Percentiles rank a stretch among this genome's conserved stretches.
Conservation (phyloP, 2,797 vertebrate genomes). For the Galago senegalensis region DNA sequence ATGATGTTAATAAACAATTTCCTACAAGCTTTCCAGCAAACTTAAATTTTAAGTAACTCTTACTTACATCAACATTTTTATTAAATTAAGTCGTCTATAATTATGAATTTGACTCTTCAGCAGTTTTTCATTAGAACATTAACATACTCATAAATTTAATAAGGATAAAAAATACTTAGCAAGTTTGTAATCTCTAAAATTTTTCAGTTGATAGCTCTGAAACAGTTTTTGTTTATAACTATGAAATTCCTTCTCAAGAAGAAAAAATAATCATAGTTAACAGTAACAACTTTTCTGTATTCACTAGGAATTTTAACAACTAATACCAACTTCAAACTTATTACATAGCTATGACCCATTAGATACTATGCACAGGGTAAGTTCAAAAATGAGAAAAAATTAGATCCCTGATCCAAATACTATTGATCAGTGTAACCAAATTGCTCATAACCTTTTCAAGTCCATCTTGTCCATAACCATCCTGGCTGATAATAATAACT, state of each 20-base stretch:
- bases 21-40: constrained; percentile 57
- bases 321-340: background rate
- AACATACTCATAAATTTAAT: constrained; percentile 68
- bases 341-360: background rate
- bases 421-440: background rate
- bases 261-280: constrained; percentile 43
- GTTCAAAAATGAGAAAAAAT: background rate
- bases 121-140: constrained; percentile 74
- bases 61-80: constrained; percentile 73
- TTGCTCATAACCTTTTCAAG: background rate
- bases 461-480: background rate
- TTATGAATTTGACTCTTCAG: constrained; percentile 69
- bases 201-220: constrained; percentile 34
- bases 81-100: constrained; percentile 77
- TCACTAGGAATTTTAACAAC: background rate
- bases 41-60: constrained; percentile 78
- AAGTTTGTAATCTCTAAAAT: constrained; percentile 50
- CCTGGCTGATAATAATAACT: background rate
- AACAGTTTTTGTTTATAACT: constrained; percentile 35
- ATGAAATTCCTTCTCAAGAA: constrained; percentile 44
- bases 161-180: constrained; percentile 44
- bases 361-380: background rate
- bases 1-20: constrained; percentile 65
- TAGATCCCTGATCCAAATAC: too few relatives aligned
- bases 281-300: background rate